A percentile compares a stretch with the other conserved stretches of the same genome.
These are phyloP conservation scores for Eutolmus rufibarbis DNA, from an alignment of 2,888 invertebrate species.

Conservation along the genomic window DNA sequence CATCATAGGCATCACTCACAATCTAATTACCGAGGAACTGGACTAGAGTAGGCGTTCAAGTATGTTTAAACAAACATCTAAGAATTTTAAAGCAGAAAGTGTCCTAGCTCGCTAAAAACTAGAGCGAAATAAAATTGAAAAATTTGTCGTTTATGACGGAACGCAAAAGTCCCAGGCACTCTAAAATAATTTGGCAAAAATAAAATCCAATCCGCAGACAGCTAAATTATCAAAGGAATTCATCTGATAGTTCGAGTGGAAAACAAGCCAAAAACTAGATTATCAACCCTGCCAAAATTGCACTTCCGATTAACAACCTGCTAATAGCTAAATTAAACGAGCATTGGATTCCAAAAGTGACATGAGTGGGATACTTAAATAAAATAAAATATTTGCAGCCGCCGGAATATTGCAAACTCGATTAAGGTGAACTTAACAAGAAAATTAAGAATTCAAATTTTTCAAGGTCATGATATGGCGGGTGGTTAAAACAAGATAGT, in stretches of 20 bases:
- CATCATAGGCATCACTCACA: not conserved
- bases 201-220: not conserved
- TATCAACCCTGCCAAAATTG: slow-evolving; percentile 7
- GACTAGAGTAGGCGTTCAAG: not conserved
- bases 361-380: not conserved
- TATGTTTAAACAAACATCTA: not conserved
- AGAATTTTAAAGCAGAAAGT: not conserved
- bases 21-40: not conserved
- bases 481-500: not conserved
- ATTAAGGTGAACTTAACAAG: not conserved
- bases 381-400: not conserved
- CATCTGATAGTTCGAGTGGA: not conserved
- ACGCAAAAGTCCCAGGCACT: not conserved
- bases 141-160: not conserved
- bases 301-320: not conserved
- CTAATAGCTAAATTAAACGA: not conserved
- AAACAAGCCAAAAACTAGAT: not conserved
- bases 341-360: not conserved
- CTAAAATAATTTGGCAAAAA: not conserved
- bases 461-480: not conserved
- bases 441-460: not conserved
- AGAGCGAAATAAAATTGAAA: not conserved
- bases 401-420: not conserved
- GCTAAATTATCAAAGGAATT: slow-evolving; percentile 10
- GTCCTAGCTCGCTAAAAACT: not conserved